Evolutionary conservation across 2,797 vertebrate species (phyloP).

Genomic region (Calcarius lapponicus): DNA sequence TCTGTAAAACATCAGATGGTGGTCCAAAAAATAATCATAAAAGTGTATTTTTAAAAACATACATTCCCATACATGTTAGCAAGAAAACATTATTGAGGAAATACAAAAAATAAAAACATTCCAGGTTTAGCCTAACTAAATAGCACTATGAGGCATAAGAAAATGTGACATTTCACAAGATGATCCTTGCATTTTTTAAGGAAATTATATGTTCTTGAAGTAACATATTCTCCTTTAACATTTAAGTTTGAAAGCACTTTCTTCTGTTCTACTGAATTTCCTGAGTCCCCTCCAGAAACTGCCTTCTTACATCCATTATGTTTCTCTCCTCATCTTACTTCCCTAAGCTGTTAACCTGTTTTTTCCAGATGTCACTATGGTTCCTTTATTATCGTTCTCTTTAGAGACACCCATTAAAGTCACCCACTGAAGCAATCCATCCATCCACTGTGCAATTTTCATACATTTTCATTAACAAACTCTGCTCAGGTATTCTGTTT

Average conservation of each 20-base stretch:
- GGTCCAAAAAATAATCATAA: background rate
- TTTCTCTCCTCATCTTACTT: background rate
- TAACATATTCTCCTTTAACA: background rate
- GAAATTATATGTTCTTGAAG: background rate
- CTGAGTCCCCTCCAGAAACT: background rate
- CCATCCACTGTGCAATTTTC: background rate
- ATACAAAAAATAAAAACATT: background rate
- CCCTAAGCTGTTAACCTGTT: background rate
- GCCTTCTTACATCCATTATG: background rate
- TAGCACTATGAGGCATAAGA: background rate
- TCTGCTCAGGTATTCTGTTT: background rate
- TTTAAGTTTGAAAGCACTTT: background rate
- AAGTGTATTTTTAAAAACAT: slow-evolving; percentile 26
- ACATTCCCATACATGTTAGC: background rate
- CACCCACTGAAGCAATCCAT: background rate
- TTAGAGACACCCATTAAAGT: background rate
- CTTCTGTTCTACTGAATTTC: background rate
- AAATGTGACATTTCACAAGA: background rate
- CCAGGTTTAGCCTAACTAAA: background rate
- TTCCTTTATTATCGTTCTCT: background rate
- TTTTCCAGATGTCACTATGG: background rate
- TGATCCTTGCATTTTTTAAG: background rate
- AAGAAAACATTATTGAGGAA: background rate
- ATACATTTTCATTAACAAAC: background rate
- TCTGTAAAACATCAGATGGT: background rate